Percentiles rank a stretch among this genome's conserved stretches.
phyloP scores from a whole-genome alignment of 2,888 invertebrate species.

The Cephus pulcher region DNA sequence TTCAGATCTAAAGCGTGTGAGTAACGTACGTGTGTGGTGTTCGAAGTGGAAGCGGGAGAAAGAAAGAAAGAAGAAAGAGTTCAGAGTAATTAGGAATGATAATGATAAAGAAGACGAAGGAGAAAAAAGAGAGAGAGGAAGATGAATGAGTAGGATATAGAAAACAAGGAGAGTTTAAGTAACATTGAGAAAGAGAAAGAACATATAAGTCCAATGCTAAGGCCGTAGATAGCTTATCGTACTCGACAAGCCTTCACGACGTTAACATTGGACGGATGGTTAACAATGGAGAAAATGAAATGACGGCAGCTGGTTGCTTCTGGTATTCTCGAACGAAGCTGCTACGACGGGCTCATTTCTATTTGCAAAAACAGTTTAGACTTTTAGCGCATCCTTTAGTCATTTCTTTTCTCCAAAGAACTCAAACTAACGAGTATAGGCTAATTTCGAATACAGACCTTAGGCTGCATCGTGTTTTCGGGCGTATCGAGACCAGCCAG shows the following conservation, averaged over 20 bases:
- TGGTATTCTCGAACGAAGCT: neutral
- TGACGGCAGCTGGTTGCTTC: neutral
- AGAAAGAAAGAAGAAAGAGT: slow-evolving; percentile 43
- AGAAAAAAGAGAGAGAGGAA: slow-evolving; percentile 13
- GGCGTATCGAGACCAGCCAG: slow-evolving; percentile 75
- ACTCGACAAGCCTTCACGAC: neutral
- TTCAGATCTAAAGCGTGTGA: slow-evolving; percentile 64
- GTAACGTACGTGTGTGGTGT: slow-evolving; percentile 62
- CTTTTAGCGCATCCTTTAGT: neutral
- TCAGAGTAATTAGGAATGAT: slow-evolving; percentile 13
- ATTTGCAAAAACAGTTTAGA: neutral
- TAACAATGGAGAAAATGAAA: slow-evolving; percentile 4
- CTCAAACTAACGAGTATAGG: neutral
- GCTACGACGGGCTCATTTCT: neutral
- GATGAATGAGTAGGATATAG: slow-evolving; percentile 22
- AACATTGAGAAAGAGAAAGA: neutral
- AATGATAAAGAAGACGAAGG: slow-evolving; percentile 39
- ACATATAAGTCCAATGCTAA: slow-evolving; percentile 38
- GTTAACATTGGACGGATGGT: neutral
- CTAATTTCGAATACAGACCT: slow-evolving; percentile 56
- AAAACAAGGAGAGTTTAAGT: slow-evolving; percentile 39
- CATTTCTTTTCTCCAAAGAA: slow-evolving; percentile 8
- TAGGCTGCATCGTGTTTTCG: slow-evolving; percentile 70
- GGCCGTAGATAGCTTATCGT: slow-evolving; percentile 30
- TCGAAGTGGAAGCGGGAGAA: slow-evolving; percentile 33